Conservation (phyloP, 2,888 invertebrate genomes). For the Leistus spinibarbis region DNA sequence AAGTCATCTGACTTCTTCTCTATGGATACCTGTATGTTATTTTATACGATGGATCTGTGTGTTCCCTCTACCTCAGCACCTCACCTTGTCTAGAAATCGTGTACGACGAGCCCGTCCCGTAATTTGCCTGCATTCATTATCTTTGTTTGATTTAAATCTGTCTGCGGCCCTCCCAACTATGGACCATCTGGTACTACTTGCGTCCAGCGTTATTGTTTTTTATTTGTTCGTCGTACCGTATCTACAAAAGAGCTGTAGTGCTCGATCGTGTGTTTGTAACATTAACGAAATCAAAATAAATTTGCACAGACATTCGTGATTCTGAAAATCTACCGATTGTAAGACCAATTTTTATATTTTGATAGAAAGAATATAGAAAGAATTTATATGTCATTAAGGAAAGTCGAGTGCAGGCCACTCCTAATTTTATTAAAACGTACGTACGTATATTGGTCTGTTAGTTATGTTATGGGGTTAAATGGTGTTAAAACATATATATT, state of each 20-base stretch:
- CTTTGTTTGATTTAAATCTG: constrained; percentile 34
- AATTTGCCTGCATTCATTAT: constrained; percentile 35
- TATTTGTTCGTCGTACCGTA: too few relatives aligned
- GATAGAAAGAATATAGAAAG: too few relatives aligned
- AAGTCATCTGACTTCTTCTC: too few relatives aligned
- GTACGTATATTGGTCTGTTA: background rate
- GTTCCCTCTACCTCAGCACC: background rate
- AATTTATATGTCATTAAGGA: too few relatives aligned
- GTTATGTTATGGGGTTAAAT: background rate
- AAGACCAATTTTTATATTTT: too few relatives aligned
- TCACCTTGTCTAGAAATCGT: background rate
- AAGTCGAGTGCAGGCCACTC: too few relatives aligned
- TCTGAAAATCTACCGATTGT: too few relatives aligned
- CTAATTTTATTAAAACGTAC: too few relatives aligned
- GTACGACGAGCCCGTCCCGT: constrained; percentile 11
- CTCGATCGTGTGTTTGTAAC: too few relatives aligned
- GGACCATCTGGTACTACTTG: constrained; percentile 21
- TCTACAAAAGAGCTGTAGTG: too few relatives aligned
- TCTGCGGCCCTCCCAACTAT: constrained; percentile 23
- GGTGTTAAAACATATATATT: background rate
- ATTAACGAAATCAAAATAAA: too few relatives aligned
- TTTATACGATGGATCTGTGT: background rate
- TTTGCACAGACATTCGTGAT: too few relatives aligned
- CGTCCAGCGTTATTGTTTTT: background rate
- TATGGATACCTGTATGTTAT: background rate